These are phyloP conservation scores for Zaprionus lachaisei DNA, from an alignment of 1,140 invertebrate species.

Conservation along the genomic window DNA sequence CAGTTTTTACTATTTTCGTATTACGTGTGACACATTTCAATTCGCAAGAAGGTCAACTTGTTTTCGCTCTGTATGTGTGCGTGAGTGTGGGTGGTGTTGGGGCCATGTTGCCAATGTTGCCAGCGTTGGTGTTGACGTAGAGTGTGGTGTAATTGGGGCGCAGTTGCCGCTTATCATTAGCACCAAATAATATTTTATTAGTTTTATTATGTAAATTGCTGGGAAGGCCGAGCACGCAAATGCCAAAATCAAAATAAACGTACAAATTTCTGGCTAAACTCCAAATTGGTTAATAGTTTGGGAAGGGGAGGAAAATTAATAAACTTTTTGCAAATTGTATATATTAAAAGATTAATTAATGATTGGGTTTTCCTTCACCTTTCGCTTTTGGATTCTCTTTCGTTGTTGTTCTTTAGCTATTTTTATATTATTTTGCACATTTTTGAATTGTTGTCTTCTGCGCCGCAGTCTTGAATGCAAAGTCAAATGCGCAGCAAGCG, in stretches of 20 bases:
- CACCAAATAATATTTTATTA: conserved; percentile 47
- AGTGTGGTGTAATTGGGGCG: conserved; percentile 14
- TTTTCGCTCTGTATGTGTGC: conserved; percentile 2
- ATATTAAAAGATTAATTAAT: background rate
- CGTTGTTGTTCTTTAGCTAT: conserved; percentile 6
- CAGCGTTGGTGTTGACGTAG: conserved; percentile 10
- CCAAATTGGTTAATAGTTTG: conserved; percentile 47
- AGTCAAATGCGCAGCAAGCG: conserved; percentile 28
- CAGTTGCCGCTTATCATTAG: conserved; percentile 38
- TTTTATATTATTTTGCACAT: conserved; percentile 18
- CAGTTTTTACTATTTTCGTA: conserved; percentile 23
- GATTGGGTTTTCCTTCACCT: conserved; percentile 6
- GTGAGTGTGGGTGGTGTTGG: conserved; percentile 9
- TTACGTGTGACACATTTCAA: conserved; percentile 49
- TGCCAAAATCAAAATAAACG: conserved; percentile 34
- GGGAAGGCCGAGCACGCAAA: conserved; percentile 57
- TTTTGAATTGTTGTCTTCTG: conserved; percentile 23
- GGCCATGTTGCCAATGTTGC: conserved; percentile 6
- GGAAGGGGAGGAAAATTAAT: background rate
- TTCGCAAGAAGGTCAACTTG: conserved; percentile 36
- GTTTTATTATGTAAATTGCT: conserved; percentile 56
- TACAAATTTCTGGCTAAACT: conserved; percentile 14
- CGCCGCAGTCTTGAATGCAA: conserved; percentile 12
- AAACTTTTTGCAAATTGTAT: conserved; percentile 20
- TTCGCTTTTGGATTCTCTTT: background rate